Conservation (phyloP, 2,113 vertebrate genomes). For the Atrichornis clamosus region DNA sequence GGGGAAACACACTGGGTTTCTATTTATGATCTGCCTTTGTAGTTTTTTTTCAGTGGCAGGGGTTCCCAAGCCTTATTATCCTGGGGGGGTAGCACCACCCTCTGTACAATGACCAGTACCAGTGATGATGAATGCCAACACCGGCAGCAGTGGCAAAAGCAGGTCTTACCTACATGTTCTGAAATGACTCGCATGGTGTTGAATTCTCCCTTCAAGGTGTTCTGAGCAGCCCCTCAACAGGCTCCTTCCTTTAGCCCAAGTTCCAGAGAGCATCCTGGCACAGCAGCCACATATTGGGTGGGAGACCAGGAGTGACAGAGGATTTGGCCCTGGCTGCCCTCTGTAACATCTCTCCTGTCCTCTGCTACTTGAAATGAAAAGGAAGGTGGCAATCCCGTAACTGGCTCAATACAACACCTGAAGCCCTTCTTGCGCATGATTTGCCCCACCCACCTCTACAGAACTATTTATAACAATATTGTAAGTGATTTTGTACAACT, state of each 20-base stretch:
- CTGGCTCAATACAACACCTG: neutral
- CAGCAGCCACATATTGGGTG: neutral
- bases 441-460: neutral
- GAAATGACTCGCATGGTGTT: neutral
- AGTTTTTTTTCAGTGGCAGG: neutral
- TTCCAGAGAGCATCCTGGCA: neutral
- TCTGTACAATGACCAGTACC: neutral
- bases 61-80: neutral
- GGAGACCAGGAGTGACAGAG: neutral
- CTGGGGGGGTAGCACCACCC: neutral
- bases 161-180: neutral
- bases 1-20: neutral
- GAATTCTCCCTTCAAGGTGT: neutral
- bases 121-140: neutral
- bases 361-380: neutral
- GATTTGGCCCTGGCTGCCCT: neutral
- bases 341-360: neutral
- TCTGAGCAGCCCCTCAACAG: neutral
- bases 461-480: neutral
- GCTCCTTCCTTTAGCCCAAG: neutral
- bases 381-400: neutral
- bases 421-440: neutral
- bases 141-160: neutral
- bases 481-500: neutral
- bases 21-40: neutral